Evolutionary conservation across 2,888 invertebrate species (phyloP).

Genomic region (Tetramorium bicarinatum): DNA sequence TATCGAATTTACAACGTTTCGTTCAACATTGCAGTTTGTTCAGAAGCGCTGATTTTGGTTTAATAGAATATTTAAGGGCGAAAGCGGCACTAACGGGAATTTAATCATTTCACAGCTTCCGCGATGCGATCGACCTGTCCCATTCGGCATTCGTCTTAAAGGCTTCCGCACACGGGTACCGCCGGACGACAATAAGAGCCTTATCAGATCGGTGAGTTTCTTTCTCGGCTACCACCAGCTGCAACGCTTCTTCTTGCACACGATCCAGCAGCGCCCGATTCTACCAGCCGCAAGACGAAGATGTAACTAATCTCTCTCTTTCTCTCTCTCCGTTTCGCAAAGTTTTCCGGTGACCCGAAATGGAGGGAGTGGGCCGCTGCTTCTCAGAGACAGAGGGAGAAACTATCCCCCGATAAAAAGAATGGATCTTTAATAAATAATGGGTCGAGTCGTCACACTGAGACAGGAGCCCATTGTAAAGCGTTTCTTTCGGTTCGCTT

Average conservation of each 20-base stretch:
- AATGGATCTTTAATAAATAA: slow-evolving; percentile 77
- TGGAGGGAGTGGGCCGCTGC: slow-evolving; percentile 38
- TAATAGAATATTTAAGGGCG: not conserved
- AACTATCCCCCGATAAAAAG: slow-evolving; percentile 75
- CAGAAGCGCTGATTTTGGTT: not conserved
- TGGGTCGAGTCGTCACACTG: slow-evolving; percentile 65
- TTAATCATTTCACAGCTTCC: slow-evolving; percentile 39
- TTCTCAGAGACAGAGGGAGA: slow-evolving; percentile 61
- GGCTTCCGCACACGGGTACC: slow-evolving; percentile 7
- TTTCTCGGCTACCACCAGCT: slow-evolving; percentile 42
- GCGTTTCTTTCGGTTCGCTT: slow-evolving; percentile 66
- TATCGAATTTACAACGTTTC: not conserved
- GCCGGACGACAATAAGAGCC: slow-evolving; percentile 34
- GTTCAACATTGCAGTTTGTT: not conserved
- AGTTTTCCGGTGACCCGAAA: slow-evolving; percentile 38
- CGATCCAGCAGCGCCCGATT: slow-evolving; percentile 5
- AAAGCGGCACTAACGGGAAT: slow-evolving; percentile 17
- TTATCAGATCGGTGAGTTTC: slow-evolving; percentile 50
- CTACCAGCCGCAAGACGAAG: not conserved
- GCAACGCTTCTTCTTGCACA: slow-evolving; percentile 36
- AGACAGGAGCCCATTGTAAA: slow-evolving; percentile 71
- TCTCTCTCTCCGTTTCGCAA: slow-evolving; percentile 3
- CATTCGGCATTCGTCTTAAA: slow-evolving; percentile 10
- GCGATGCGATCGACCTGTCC: slow-evolving; percentile 32
- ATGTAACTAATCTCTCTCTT: slow-evolving; percentile 43